These are phyloP conservation scores for Heteromurus nitidus DNA, from an alignment of 2,888 invertebrate genomes.

Conservation along the genomic window DNA sequence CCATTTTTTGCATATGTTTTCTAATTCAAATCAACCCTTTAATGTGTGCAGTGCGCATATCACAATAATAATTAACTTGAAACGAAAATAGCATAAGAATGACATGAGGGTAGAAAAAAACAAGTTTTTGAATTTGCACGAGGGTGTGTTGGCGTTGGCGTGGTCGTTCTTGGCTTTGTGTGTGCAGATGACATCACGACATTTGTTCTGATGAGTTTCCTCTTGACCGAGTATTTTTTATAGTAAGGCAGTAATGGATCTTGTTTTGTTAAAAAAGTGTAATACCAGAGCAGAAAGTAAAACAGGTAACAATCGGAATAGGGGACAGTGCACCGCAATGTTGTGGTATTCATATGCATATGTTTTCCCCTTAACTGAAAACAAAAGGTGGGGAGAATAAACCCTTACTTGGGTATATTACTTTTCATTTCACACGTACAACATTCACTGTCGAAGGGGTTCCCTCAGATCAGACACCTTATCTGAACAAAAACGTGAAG, in stretches of 20 bases:
- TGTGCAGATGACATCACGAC: too few species aligned
- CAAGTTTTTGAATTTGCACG: neutral
- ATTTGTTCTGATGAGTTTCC: neutral
- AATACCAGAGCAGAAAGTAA: neutral
- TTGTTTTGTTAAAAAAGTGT: neutral
- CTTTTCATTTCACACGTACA: neutral
- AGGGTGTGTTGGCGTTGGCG: too few species aligned
- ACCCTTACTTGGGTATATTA: neutral
- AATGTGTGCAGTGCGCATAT: neutral
- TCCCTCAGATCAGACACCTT: neutral
- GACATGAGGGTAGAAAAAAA: neutral
- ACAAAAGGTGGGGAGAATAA: neutral
- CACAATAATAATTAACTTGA: neutral
- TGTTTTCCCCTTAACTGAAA: neutral
- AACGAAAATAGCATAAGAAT: neutral
- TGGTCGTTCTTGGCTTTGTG: too few species aligned
- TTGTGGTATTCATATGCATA: neutral
- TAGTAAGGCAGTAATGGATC: neutral
- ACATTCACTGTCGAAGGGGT: neutral
- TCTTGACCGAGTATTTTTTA: neutral
- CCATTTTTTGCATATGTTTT: neutral
- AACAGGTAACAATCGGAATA: neutral
- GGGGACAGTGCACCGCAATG: neutral
- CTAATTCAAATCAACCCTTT: neutral
- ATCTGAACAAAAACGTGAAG: too few species aligned